These are phyloP conservation scores for Helarctos malayanus DNA, from an alignment of 2,797 vertebrate species.

Conservation along the genomic window DNA sequence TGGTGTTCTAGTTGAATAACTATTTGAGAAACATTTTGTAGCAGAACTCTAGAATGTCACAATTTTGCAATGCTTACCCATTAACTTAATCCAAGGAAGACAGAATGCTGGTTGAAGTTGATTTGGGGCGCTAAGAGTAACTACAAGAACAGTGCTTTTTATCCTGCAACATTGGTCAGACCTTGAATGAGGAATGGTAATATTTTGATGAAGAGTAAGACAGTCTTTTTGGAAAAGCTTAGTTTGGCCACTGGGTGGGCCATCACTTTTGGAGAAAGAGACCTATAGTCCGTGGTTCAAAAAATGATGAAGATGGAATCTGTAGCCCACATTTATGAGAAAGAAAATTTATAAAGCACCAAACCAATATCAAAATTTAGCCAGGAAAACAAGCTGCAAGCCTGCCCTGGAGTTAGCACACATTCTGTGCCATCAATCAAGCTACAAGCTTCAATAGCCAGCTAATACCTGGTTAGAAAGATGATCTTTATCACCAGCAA, in stretches of 20 bases:
- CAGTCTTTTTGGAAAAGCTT: conserved; percentile 10
- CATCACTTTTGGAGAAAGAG: not conserved
- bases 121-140: not conserved
- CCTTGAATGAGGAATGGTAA: not conserved
- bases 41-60: not conserved
- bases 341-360: conserved; percentile 32
- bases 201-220: conserved; percentile 1
- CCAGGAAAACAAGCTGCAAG: conserved; percentile 32
- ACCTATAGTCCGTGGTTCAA: not conserved
- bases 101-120: not conserved
- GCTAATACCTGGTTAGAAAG: not conserved
- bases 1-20: not conserved
- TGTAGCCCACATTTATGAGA: not conserved
- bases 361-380: not conserved
- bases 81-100: conserved; percentile 33
- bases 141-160: not conserved
- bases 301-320: not conserved
- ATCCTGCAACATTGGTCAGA: not conserved
- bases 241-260: not conserved
- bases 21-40: not conserved
- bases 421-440: not conserved
- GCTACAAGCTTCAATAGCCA: not conserved
- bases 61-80: conserved; percentile 14
- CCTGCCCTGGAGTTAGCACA: not conserved
- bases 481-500: not conserved